Evolutionary conservation across 2,797 vertebrate genomes (phyloP).

Genomic region (Eulemur albifrons): DNA sequence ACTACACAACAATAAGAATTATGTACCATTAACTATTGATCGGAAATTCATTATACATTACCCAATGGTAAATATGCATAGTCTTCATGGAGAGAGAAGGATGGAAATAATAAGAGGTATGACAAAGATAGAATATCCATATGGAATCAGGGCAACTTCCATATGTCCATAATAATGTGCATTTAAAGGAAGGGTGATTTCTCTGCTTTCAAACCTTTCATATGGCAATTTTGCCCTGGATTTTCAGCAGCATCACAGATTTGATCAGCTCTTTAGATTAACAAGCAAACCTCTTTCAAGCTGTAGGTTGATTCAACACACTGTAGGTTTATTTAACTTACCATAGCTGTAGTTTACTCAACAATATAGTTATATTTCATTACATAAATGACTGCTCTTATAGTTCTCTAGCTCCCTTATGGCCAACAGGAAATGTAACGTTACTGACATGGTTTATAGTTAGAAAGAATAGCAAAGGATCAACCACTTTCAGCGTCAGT

Average conservation of each 20-base stretch:
- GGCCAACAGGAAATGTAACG: neutral
- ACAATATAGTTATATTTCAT: constrained; percentile 42
- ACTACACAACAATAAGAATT: constrained; percentile 64
- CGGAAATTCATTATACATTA: constrained; percentile 40
- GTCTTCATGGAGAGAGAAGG: neutral
- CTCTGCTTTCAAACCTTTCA: neutral
- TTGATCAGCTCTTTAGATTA: constrained; percentile 30
- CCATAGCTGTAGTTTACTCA: constrained; percentile 47
- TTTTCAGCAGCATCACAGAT: neutral
- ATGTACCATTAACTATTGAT: constrained; percentile 11
- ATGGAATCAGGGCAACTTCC: neutral
- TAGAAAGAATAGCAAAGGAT: constrained; percentile 40
- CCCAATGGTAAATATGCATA: neutral
- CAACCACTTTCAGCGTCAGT: neutral
- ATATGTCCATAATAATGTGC: neutral
- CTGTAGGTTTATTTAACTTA: constrained; percentile 34
- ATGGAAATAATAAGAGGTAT: neutral
- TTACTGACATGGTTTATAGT: constrained; percentile 38
- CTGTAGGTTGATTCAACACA: constrained; percentile 42
- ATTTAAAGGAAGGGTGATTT: neutral
- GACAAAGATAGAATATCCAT: neutral
- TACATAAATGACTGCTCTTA: constrained; percentile 52
- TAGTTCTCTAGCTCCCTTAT: constrained; percentile 28
- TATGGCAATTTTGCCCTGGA: neutral
- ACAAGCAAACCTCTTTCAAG: constrained; percentile 21